Percentiles rank a stretch among this genome's conserved stretches.
Conservation (phyloP, 1,140 invertebrate species). For the Drosophila orena region DNA sequence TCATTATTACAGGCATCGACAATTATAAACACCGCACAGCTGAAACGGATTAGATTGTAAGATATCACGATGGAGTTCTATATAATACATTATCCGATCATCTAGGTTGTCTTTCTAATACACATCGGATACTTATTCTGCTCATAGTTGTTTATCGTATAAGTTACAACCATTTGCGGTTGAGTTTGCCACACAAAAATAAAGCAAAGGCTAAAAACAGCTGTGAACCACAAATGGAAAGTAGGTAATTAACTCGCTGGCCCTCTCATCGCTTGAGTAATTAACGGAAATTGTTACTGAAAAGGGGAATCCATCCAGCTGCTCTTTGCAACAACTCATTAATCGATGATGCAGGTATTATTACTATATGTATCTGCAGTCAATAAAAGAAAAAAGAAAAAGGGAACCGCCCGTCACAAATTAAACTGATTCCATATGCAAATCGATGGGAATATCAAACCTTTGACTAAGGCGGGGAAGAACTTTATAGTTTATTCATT, state of each 20-base stretch:
- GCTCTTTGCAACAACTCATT: conserved; percentile 2
- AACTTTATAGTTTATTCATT: conserved; percentile 2
- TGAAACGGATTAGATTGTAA: conserved; percentile 18
- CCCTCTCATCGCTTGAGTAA: conserved; percentile 22
- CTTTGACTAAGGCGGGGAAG: not conserved
- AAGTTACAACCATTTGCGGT: conserved; percentile 49
- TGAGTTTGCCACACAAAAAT: not conserved
- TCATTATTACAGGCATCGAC: conserved; percentile 11
- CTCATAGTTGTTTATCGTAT: not conserved
- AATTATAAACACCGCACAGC: not conserved
- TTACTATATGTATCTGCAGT: conserved; percentile 32
- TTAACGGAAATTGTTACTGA: conserved; percentile 8
- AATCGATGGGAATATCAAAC: conserved; percentile 12
- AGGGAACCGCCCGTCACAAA: not conserved
- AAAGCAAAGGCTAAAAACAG: conserved; percentile 9
- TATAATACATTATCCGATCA: conserved; percentile 15
- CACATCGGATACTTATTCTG: not conserved
- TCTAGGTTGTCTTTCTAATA: not conserved
- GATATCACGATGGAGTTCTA: conserved; percentile 33
- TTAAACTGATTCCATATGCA: conserved; percentile 15
- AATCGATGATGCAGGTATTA: conserved; percentile 30
- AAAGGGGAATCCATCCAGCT: conserved; percentile 7
- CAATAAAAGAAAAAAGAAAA: conserved; percentile 1
- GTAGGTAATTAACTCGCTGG: conserved; percentile 42
- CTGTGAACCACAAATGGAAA: conserved; percentile 36